phyloP scores from a whole-genome alignment of 2,888 invertebrate species.

The Belgica antarctica region DNA sequence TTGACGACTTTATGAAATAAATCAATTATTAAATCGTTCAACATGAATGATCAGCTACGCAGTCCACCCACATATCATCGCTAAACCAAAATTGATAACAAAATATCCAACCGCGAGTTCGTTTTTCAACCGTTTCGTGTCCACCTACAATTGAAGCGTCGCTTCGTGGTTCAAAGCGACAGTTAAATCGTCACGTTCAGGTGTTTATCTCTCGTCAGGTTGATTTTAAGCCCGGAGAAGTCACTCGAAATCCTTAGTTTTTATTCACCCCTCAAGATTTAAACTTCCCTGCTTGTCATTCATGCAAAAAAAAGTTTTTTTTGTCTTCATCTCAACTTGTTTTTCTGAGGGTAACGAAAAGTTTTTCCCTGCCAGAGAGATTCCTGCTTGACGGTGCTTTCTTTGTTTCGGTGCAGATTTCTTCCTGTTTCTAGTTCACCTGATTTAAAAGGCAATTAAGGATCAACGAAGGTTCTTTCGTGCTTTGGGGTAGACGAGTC shows the following conservation, averaged over 20 bases:
- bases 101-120: too few species aligned
- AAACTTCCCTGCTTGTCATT: neutral
- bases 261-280: neutral
- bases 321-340: neutral
- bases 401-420: neutral
- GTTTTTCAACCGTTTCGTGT: neutral
- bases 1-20: too few species aligned
- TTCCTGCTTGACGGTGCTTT: too few species aligned
- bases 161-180: neutral
- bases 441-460: slow-evolving; percentile 2
- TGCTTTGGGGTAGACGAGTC: slow-evolving; percentile 10
- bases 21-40: too few species aligned
- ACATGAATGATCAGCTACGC: too few species aligned
- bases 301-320: neutral
- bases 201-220: neutral
- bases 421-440: slow-evolving; percentile 15
- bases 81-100: too few species aligned
- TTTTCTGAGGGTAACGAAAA: slow-evolving; percentile 20
- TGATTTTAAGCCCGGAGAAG: neutral
- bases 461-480: neutral
- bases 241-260: neutral
- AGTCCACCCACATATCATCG: too few species aligned
- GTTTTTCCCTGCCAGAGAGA: too few species aligned
- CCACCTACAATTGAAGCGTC: slow-evolving; percentile 12
- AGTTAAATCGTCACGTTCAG: neutral